Conservation (phyloP, 2,113 vertebrate genomes). For the Stictonetta naevosa region DNA sequence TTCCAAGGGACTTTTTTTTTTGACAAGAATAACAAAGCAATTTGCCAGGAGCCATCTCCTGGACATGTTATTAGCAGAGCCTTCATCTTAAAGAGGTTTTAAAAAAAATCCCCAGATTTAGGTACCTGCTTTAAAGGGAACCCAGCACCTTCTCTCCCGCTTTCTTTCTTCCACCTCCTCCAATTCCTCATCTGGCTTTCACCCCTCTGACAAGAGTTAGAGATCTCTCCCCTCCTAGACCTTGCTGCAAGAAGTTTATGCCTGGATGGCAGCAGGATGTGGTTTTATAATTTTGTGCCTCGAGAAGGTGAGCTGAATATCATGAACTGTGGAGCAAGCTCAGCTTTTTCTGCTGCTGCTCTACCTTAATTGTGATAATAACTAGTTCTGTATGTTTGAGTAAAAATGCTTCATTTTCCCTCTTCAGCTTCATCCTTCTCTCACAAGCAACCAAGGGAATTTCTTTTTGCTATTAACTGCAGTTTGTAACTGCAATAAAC, state of each 20-base stretch:
- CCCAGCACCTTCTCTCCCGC: constrained; percentile 36
- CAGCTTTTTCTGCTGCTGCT: neutral
- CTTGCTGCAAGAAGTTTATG: constrained; percentile 79
- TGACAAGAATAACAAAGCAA: constrained; percentile 99
- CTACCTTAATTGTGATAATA: neutral
- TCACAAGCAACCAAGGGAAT: neutral
- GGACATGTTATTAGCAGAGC: constrained; percentile 92
- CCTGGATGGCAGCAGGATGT: constrained; percentile 60
- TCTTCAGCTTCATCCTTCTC: neutral
- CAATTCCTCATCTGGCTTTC: constrained; percentile 75
- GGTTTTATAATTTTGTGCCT: constrained; percentile 68
- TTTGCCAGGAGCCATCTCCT: constrained; percentile 95
- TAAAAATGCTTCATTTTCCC: neutral
- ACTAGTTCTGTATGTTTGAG: neutral
- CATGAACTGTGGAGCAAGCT: neutral
- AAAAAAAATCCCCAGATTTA: constrained; percentile 70
- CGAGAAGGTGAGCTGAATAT: constrained; percentile 29
- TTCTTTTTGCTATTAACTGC: neutral
- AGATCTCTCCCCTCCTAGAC: constrained; percentile 69
- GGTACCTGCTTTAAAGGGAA: constrained; percentile 79
- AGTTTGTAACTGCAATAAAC: constrained; percentile 15
- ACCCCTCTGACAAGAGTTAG: constrained; percentile 76
- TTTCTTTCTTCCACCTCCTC: constrained; percentile 59
- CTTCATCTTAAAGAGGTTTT: constrained; percentile 85
- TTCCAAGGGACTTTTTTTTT: constrained; percentile 89